Evolutionary conservation across 2,113 vertebrate genomes (phyloP).

Genomic region (Hoplias malabaricus): DNA sequence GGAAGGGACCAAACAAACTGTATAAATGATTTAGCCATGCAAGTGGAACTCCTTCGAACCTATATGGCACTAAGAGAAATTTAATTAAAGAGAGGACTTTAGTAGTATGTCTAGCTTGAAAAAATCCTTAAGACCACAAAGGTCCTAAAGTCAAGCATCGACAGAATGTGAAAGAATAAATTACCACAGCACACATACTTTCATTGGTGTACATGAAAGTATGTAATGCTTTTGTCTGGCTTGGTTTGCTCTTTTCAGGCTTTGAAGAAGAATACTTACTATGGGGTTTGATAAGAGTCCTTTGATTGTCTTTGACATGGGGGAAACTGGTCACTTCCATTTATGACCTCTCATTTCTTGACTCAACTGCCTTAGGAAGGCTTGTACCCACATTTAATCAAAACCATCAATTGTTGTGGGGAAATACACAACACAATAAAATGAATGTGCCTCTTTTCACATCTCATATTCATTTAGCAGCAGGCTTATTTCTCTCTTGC

Average conservation of each 20-base stretch:
- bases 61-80: not conserved
- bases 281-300: constrained; percentile 85
- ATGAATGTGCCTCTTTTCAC: constrained; percentile 86
- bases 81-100: not conserved
- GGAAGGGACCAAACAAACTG: constrained; percentile 13
- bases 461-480: constrained; percentile 70
- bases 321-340: constrained; percentile 87
- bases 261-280: constrained; percentile 94
- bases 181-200: constrained; percentile 49
- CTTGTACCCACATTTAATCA: constrained; percentile 96
- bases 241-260: constrained; percentile 74
- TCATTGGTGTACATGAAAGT: constrained; percentile 46
- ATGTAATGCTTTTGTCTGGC: constrained; percentile 47
- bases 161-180: constrained; percentile 15
- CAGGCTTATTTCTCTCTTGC: constrained; percentile 91
- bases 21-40: constrained; percentile 22
- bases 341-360: constrained; percentile 87
- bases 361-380: constrained; percentile 91
- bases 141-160: not conserved
- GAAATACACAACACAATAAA: constrained; percentile 94
- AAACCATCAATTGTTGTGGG: constrained; percentile 88
- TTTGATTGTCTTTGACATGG: constrained; percentile 93
- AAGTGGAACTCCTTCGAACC: not conserved
- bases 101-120: not conserved
- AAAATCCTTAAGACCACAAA: not conserved